These are phyloP conservation scores for Pseudobourletiella spinata DNA, from an alignment of 1,140 invertebrate genomes.

Conservation along the genomic window DNA sequence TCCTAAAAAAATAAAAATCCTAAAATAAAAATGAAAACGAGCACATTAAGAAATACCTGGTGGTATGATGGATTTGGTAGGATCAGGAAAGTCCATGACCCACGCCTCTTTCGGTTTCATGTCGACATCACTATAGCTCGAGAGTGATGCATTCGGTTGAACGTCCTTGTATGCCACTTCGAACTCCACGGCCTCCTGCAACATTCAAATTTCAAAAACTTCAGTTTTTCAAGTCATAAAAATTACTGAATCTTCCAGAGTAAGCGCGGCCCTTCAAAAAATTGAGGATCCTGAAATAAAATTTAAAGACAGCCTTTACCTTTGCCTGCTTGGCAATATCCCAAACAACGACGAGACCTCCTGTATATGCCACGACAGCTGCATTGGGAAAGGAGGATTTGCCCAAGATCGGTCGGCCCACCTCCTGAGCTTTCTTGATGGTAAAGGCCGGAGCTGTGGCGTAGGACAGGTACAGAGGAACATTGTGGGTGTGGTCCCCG, in stretches of 20 bases:
- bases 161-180: constrained; percentile 13
- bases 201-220: too few species aligned
- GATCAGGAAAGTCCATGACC: not conserved
- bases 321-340: constrained; percentile 61
- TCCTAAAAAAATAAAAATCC: not conserved
- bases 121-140: constrained; percentile 13
- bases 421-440: constrained; percentile 40
- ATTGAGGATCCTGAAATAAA: constrained; percentile 3
- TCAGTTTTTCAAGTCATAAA: too few species aligned
- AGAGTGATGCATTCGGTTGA: not conserved
- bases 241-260: not conserved
- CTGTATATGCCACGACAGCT: constrained; percentile 50
- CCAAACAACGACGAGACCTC: constrained; percentile 58
- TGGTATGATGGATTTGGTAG: not conserved
- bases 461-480: constrained; percentile 79
- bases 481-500: constrained; percentile 90
- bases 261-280: not conserved
- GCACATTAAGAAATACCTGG: not conserved
- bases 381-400: constrained; percentile 54
- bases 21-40: not conserved
- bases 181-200: constrained; percentile 18
- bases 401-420: constrained; percentile 52
- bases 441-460: constrained; percentile 68
- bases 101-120: constrained; percentile 26
- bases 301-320: not conserved